Evolutionary conservation across 2,888 invertebrate species (phyloP).

Genomic region (Itoplectis maculator): DNA sequence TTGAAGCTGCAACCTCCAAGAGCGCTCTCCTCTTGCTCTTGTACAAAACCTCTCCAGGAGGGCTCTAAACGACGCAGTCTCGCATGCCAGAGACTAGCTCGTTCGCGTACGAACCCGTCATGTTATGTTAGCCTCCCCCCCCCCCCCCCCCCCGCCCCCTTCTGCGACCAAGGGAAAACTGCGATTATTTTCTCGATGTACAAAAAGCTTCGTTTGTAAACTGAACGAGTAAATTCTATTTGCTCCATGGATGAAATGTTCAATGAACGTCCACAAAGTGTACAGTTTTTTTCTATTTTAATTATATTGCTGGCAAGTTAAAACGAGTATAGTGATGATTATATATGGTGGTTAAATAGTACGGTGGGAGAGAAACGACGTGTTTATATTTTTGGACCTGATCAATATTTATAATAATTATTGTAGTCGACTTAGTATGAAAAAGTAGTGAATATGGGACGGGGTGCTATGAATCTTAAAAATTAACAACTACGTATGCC

Average conservation of each 20-base stretch:
- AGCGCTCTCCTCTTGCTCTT: slow-evolving; percentile 48
- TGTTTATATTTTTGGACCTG: too few species aligned
- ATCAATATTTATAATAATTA: too few species aligned
- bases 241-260: too few species aligned
- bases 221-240: background rate
- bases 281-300: too few species aligned
- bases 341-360: too few species aligned
- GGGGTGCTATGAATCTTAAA: too few species aligned
- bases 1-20: slow-evolving; percentile 55
- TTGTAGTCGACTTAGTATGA: too few species aligned
- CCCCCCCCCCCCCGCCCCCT: background rate
- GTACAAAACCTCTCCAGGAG: slow-evolving; percentile 53
- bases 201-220: slow-evolving; percentile 4
- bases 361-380: too few species aligned
- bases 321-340: too few species aligned
- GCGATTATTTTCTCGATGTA: slow-evolving; percentile 12
- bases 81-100: slow-evolving; percentile 45
- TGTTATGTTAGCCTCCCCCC: slow-evolving; percentile 9
- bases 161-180: background rate
- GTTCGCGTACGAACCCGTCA: slow-evolving; percentile 41
- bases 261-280: too few species aligned
- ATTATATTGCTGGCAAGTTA: background rate
- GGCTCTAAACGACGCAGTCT: slow-evolving; percentile 57
- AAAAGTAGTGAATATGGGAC: too few species aligned
- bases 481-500: too few species aligned